Evolutionary conservation across 2,113 vertebrate genomes (phyloP).

Genomic region (Gymnocephalus cernua): DNA sequence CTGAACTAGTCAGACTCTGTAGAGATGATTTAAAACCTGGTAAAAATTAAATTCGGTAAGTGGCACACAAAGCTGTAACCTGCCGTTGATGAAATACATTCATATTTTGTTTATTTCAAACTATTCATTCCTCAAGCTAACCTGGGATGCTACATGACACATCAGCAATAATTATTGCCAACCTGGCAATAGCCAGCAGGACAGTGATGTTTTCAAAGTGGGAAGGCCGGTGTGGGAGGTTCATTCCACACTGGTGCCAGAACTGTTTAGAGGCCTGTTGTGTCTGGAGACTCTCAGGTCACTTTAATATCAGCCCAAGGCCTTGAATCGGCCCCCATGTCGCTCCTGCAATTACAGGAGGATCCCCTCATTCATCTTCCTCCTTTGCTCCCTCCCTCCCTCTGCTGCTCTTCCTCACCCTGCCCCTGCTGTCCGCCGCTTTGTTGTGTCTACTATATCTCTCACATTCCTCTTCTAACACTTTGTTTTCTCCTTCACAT

Average conservation of each 20-base stretch:
- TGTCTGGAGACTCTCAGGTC: constrained; percentile 76
- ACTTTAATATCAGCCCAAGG: constrained; percentile 80
- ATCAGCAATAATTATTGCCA: neutral
- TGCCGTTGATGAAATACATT: neutral
- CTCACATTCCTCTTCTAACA: constrained; percentile 45
- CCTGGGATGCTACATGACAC: neutral
- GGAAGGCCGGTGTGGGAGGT: constrained; percentile 58
- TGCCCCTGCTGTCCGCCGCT: constrained; percentile 31
- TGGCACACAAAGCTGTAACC: neutral
- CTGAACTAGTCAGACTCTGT: constrained; percentile 9
- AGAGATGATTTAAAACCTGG: neutral
- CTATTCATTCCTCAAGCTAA: neutral
- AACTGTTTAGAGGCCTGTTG: constrained; percentile 74
- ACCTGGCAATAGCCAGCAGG: constrained; percentile 16
- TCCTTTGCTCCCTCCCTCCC: constrained; percentile 10
- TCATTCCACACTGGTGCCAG: constrained; percentile 80
- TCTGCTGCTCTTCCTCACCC: constrained; percentile 37
- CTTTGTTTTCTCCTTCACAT: constrained; percentile 62
- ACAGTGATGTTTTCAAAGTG: constrained; percentile 35
- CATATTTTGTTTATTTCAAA: neutral
- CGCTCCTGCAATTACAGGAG: constrained; percentile 68
- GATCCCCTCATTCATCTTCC: constrained; percentile 52
- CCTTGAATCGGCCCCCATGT: constrained; percentile 66
- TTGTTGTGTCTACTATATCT: constrained; percentile 44
- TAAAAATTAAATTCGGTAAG: neutral